These are phyloP conservation scores for Protomyctophum bolini DNA, from an alignment of 2,113 vertebrate species.

Conservation along the genomic window DNA sequence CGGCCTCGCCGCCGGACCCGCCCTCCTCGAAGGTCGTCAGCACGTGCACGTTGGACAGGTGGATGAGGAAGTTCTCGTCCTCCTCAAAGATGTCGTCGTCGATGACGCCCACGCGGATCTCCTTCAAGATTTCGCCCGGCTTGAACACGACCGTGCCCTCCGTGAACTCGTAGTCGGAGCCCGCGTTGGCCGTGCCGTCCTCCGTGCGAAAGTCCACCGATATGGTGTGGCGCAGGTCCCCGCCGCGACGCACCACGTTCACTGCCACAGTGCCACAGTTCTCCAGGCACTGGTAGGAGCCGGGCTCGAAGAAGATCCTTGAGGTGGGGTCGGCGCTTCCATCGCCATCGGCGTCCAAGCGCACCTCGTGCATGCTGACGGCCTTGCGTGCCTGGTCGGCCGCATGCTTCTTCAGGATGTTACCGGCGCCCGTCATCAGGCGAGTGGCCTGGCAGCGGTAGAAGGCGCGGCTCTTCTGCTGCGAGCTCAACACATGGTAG, in stretches of 20 bases:
- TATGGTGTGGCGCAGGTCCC: slow-evolving; percentile 87
- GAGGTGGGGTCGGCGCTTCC: slow-evolving; percentile 89
- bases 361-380: slow-evolving; percentile 96
- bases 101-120: slow-evolving; percentile 94
- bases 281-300: slow-evolving; percentile 96
- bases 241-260: slow-evolving; percentile 89
- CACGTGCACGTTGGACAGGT: slow-evolving; percentile 89
- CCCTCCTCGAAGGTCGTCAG: slow-evolving; percentile 75
- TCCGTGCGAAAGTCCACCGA: slow-evolving; percentile 96
- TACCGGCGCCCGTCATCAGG: slow-evolving; percentile 96
- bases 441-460: slow-evolving; percentile 98
- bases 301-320: slow-evolving; percentile 93
- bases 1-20: slow-evolving; percentile 71
- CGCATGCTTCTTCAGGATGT: slow-evolving; percentile 97
- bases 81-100: slow-evolving; percentile 99
- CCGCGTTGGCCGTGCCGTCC: slow-evolving; percentile 95
- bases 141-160: slow-evolving; percentile 96
- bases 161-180: slow-evolving; percentile 98
- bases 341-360: slow-evolving; percentile 85
- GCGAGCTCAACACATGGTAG: slow-evolving; percentile 98
- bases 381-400: slow-evolving; percentile 97
- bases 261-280: slow-evolving; percentile 97
- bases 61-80: slow-evolving; percentile 97
- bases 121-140: slow-evolving; percentile 92
- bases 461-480: slow-evolving; percentile 97